Percentiles rank a stretch among this genome's conserved stretches.
Conservation (phyloP, 2,888 invertebrate genomes). For the Hemaris fuciformis region DNA sequence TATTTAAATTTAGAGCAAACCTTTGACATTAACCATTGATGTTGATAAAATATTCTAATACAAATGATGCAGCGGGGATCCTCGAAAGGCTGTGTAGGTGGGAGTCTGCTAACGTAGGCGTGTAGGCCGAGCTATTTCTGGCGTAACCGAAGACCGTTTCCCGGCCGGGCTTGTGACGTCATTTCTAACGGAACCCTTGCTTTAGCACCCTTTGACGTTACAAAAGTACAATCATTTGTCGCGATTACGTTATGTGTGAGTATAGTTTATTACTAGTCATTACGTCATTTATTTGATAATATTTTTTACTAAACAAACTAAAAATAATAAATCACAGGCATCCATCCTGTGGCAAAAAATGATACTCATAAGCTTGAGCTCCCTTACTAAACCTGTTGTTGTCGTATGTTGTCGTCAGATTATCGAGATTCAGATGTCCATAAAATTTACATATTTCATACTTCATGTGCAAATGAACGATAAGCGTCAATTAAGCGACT, state of each 20-base stretch:
- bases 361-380: too few relatives aligned
- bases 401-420: too few relatives aligned
- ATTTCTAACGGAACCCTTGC: constrained; percentile 11
- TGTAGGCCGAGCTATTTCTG: constrained; percentile 52
- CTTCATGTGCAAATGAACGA: background rate
- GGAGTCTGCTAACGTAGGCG: constrained; percentile 48
- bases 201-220: background rate
- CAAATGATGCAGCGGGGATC: background rate
- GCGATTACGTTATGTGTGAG: background rate
- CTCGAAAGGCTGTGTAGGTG: constrained; percentile 22
- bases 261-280: background rate
- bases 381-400: too few relatives aligned
- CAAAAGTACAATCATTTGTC: background rate
- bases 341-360: background rate
- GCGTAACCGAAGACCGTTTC: constrained; percentile 34
- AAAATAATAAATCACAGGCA: background rate
- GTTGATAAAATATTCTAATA: background rate
- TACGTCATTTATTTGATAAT: background rate
- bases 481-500: background rate
- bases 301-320: background rate
- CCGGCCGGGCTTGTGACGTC: constrained; percentile 35
- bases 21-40: background rate
- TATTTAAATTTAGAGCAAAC: background rate
- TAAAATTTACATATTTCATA: background rate
- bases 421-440: background rate